A percentile compares a stretch with the other conserved stretches of the same genome.
Conservation (phyloP, 2,888 invertebrate genomes). For the Ptychoptera contaminata region DNA sequence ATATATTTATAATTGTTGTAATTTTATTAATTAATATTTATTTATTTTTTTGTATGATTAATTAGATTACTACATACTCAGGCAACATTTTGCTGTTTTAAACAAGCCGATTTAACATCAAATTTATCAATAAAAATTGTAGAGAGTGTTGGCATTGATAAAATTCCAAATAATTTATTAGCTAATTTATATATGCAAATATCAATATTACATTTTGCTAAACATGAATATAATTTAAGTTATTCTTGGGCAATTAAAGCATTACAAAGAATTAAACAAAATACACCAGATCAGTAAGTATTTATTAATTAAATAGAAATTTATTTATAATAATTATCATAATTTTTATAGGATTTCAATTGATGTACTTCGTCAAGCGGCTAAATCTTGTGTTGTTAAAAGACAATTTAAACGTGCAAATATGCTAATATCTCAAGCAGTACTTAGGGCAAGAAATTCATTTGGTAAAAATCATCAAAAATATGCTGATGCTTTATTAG, state of each 20-base stretch:
- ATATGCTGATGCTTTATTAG: constrained; percentile 69
- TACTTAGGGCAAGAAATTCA: constrained; percentile 32
- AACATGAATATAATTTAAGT: constrained; percentile 72
- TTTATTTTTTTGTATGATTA: constrained; percentile 17
- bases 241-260: constrained; percentile 67
- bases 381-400: constrained; percentile 81
- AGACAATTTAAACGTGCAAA: constrained; percentile 70
- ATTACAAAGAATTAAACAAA: constrained; percentile 45
- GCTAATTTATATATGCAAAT: constrained; percentile 71
- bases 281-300: constrained; percentile 43
- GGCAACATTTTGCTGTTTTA: constrained; percentile 65
- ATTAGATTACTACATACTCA: constrained; percentile 71
- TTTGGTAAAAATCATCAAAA: constrained; percentile 59
- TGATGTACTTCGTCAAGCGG: constrained; percentile 72
- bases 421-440: constrained; percentile 67
- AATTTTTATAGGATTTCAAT: constrained; percentile 41
- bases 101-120: constrained; percentile 57
- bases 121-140: constrained; percentile 39
- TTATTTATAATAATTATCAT: constrained; percentile 1
- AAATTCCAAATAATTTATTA: constrained; percentile 32
- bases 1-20: too few relatives aligned
- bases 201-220: constrained; percentile 65
- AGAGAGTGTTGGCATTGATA: constrained; percentile 29
- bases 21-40: constrained; percentile 3
- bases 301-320: not conserved